phyloP scores from a whole-genome alignment of 2,113 vertebrate species.

The Seriola quinqueradiata region DNA sequence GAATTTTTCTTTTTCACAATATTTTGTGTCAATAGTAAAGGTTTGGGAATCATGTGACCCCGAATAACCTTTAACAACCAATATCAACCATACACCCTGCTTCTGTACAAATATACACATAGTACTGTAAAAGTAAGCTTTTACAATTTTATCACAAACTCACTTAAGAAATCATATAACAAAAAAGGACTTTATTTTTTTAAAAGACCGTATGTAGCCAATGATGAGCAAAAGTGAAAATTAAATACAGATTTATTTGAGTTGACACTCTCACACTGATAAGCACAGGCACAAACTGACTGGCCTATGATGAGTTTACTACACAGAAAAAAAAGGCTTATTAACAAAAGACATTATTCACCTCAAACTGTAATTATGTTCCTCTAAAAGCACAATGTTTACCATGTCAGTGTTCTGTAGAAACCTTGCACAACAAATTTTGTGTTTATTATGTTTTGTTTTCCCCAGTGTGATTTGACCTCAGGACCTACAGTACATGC shows the following conservation, averaged over 20 bases:
- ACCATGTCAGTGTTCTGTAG: constrained; percentile 11
- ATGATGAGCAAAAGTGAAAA: constrained; percentile 60
- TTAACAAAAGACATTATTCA: constrained; percentile 32
- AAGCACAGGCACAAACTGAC: constrained; percentile 29
- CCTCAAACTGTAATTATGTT: constrained; percentile 12
- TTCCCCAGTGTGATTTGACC: neutral
- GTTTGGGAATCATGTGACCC: neutral
- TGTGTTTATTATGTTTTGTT: neutral
- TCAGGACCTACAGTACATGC: neutral
- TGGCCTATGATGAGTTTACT: constrained; percentile 25
- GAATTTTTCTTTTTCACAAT: neutral
- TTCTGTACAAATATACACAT: neutral
- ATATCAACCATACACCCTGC: neutral
- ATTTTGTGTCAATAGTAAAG: neutral
- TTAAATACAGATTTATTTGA: constrained; percentile 73
- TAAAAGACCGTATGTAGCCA: constrained; percentile 55
- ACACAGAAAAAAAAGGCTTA: constrained; percentile 30
- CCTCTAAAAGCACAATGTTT: constrained; percentile 11
- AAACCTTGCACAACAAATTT: constrained; percentile 5
- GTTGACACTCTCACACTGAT: constrained; percentile 30
- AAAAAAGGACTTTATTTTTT: constrained; percentile 73
- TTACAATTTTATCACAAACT: constrained; percentile 2
- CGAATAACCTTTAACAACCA: neutral
- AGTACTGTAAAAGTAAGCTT: neutral
- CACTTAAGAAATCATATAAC: constrained; percentile 25